Percentiles rank a stretch among this genome's conserved stretches.
Conservation (phyloP, 2,888 invertebrate species). For the Cremastinae sp. region DNA sequence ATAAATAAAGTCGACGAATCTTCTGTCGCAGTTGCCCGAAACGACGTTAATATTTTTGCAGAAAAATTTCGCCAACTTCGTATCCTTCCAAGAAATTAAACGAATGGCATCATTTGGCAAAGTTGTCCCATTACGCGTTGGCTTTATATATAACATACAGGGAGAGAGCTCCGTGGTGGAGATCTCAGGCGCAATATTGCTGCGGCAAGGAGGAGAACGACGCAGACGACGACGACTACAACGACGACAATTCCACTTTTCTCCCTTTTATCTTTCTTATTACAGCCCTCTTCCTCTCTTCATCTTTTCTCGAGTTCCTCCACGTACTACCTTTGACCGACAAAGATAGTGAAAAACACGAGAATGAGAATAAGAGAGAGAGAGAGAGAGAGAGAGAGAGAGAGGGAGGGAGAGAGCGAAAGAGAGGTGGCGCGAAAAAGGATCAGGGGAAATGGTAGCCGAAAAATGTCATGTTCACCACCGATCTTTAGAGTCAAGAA, state of each 20-base stretch:
- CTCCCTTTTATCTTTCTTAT: conserved; percentile 57
- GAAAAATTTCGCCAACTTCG: conserved; percentile 68
- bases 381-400: conserved; percentile 19
- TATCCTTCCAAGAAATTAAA: conserved; percentile 75
- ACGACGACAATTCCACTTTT: conserved; percentile 47
- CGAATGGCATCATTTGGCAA: conserved; percentile 78
- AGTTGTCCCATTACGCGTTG: conserved; percentile 70
- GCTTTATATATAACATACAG: conserved; percentile 26
- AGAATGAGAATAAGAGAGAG: neutral
- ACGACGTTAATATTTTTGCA: conserved; percentile 70
- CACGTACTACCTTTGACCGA: conserved; percentile 62
- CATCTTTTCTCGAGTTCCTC: conserved; percentile 54
- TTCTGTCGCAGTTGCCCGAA: conserved; percentile 51
- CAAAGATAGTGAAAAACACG: conserved; percentile 48
- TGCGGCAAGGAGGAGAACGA: conserved; percentile 50
- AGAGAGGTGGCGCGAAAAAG: too few relatives aligned
- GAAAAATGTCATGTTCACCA: conserved; percentile 20
- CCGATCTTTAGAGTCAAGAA: too few relatives aligned
- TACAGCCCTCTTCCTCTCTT: conserved; percentile 18
- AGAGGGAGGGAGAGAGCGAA: neutral
- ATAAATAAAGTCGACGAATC: conserved; percentile 42
- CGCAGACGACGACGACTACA: conserved; percentile 28
- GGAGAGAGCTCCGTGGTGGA: conserved; percentile 47
- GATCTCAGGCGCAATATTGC: conserved; percentile 67
- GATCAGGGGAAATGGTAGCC: conserved; percentile 19